Evolutionary conservation across 1,140 invertebrate species (phyloP).

Genomic region (Panagrolaimus sp.): DNA sequence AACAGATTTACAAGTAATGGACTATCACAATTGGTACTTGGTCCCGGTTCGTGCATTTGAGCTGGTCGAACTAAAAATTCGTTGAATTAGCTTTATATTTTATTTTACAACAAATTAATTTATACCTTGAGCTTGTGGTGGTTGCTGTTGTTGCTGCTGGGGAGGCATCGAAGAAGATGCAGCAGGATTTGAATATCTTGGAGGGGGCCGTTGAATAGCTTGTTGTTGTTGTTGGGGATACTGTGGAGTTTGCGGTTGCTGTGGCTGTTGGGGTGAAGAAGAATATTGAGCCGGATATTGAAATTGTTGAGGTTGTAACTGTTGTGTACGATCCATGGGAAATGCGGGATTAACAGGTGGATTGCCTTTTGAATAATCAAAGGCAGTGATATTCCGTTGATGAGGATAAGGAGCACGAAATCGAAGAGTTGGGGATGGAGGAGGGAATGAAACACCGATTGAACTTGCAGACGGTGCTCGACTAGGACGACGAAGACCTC

Average conservation of each 20-base stretch:
- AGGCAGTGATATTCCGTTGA: constrained; percentile 1
- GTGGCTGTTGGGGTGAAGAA: not conserved
- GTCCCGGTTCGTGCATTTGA: constrained; percentile 2
- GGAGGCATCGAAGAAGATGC: constrained; percentile 5
- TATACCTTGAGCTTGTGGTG: not conserved
- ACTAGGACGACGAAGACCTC: not conserved
- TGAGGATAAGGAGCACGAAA: not conserved
- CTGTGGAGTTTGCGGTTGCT: not conserved
- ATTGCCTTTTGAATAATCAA: not conserved
- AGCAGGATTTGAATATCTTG: not conserved
- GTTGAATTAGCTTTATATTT: not conserved
- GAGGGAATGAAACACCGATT: not conserved
- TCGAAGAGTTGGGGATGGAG: not conserved
- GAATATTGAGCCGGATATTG: not conserved
- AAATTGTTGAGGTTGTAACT: not conserved
- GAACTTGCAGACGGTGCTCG: not conserved
- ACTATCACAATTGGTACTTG: constrained; percentile 8
- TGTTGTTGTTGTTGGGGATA: not conserved
- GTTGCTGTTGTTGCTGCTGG: not conserved
- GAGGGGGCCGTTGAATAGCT: not conserved
- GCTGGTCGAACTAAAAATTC: not conserved
- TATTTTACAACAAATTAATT: too few species aligned
- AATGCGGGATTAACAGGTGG: not conserved
- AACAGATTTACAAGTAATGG: constrained; percentile 14
- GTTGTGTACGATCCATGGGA: not conserved